Evolutionary conservation across 2,797 vertebrate species (phyloP), one percentile per base, ranked within the genome.

Genomic region (Pelochelys cantorii): DNA sequence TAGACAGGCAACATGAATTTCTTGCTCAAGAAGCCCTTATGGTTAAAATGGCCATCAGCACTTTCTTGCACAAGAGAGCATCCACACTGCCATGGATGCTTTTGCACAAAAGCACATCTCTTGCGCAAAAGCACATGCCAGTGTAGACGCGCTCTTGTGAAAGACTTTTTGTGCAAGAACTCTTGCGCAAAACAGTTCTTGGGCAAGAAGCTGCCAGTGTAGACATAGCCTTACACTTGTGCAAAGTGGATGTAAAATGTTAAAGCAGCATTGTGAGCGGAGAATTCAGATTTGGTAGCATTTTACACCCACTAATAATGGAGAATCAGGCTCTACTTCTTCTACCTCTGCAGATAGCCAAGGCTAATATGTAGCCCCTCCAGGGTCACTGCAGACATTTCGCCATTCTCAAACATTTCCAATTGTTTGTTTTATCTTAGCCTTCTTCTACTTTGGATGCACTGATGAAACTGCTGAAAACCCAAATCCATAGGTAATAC

Each of bases 351-450:
- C 34, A 94, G 18, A 42, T 84, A 84, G 68, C 89, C 84, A 42
- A 42, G 34, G 86, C 79, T 84, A 82, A 95, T 88, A 60, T 4
- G 2, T 71, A 86, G n/a, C 42, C 42, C 83, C 68, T 23, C 42
- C 71, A 94, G 90, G 91, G 65, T 83, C 88, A 89, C 48, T 86
- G 83, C 11, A 34, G 79, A 90, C 10, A 15, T 25, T 89, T 93
- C 82, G 77, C 57, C 60, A 42, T 78, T 86, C 34, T 18, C 42
- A 62, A 60, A 65, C 4, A 31, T 42, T 89, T 88, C 85, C 93
- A 96, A 92, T 83, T 37, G 93, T 93, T 90, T 92, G 42, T 82
- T 82, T 95, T 74, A 29, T 89, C 56, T 74, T 79, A 34, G 42
- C 87, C 89, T 20, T 85, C 27, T 89, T 79, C 71, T 77, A 56